Conservation (phyloP, 2,888 invertebrate species). For the Napeogenes inachia region DNA sequence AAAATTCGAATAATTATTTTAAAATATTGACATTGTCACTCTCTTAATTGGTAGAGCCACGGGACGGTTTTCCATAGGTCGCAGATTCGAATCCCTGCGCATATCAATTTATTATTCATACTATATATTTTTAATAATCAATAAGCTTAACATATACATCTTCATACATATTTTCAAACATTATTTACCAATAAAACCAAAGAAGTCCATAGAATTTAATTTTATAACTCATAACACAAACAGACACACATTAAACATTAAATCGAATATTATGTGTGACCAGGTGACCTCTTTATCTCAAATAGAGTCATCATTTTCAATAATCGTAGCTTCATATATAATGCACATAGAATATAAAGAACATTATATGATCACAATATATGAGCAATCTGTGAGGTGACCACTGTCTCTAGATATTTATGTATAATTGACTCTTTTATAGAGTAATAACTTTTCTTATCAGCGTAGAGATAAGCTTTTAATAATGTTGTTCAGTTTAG, state of each 20-base stretch:
- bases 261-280: slow-evolving; percentile 66
- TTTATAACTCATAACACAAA: slow-evolving; percentile 57
- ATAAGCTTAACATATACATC: too few relatives aligned
- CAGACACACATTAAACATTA: slow-evolving; percentile 50
- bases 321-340: slow-evolving; percentile 44
- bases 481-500: background rate
- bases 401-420: slow-evolving; percentile 22
- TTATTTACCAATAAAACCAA: too few relatives aligned
- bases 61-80: too few relatives aligned
- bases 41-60: too few relatives aligned
- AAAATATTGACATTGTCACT: too few relatives aligned
- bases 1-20: too few relatives aligned
- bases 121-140: too few relatives aligned
- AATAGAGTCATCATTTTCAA: slow-evolving; percentile 73
- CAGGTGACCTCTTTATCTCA: slow-evolving; percentile 59
- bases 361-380: slow-evolving; percentile 54
- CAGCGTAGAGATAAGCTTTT: slow-evolving; percentile 18
- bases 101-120: too few relatives aligned
- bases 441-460: slow-evolving; percentile 17
- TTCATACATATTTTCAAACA: too few relatives aligned
- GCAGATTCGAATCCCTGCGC: too few relatives aligned
- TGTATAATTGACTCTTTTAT: slow-evolving; percentile 26
- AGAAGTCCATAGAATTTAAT: too few relatives aligned
- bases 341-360: slow-evolving; percentile 34
- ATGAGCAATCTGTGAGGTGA: slow-evolving; percentile 43